Conservation (phyloP, 2,113 vertebrate species). For the Anguilla rostrata region DNA sequence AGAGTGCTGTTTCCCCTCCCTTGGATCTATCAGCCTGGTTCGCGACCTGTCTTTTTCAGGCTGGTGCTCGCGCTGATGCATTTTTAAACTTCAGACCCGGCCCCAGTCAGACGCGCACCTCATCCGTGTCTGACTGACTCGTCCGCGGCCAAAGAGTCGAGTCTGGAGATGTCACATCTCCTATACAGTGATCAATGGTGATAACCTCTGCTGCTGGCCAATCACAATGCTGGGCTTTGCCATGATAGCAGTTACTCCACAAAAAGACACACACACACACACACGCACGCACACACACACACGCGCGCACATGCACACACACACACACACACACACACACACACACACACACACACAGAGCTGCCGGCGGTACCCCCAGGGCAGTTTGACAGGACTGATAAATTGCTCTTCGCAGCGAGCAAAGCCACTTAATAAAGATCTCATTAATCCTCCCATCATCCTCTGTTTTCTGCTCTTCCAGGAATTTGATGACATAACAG, state of each 20-base stretch:
- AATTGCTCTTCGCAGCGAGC: background rate
- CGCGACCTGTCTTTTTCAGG: background rate
- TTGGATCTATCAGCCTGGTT: background rate
- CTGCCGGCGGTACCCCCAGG: background rate
- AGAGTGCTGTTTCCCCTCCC: background rate
- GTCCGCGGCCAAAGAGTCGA: too few species aligned
- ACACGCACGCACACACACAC: background rate
- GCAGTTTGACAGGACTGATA: background rate
- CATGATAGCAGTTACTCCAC: too few species aligned
- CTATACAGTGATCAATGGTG: background rate
- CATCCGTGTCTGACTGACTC: background rate
- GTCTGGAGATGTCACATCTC: background rate
- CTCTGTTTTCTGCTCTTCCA: background rate
- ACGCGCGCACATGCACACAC: background rate
- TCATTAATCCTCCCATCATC: background rate
- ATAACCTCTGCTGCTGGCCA: background rate
- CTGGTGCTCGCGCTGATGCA: background rate
- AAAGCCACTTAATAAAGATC: background rate
- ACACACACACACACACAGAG: background rate
- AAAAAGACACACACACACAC: background rate
- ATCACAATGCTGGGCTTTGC: background rate
- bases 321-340: too few species aligned
- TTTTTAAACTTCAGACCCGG: background rate
- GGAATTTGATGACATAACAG: background rate
- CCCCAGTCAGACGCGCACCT: background rate